A percentile compares a stretch with the other conserved stretches of the same genome.
Evolutionary conservation across 1,140 invertebrate species (phyloP).

Genomic region (Coenobita brevimanus): DNA sequence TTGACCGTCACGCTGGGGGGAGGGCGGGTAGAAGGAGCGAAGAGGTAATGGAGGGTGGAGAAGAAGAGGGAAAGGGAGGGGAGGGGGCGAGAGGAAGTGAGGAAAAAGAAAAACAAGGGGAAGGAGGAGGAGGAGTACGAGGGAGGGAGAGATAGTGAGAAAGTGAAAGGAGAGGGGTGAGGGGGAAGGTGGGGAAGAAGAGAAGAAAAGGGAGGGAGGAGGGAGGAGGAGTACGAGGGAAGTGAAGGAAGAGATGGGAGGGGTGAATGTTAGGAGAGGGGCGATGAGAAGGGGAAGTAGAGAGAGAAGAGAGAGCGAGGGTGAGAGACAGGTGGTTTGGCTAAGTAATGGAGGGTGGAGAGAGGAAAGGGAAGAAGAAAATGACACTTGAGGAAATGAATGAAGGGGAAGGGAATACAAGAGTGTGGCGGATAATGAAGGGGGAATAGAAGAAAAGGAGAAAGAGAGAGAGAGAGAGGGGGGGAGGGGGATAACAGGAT

Average conservation of each 20-base stretch:
- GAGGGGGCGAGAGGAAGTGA: neutral
- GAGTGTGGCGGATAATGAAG: neutral
- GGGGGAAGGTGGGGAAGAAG: neutral
- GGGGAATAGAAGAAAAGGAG: neutral
- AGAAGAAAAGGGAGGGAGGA: neutral
- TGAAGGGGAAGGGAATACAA: neutral
- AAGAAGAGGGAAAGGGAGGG: conserved; percentile 1
- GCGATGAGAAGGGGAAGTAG: neutral
- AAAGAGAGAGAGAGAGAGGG: conserved; percentile 2
- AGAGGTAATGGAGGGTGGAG: neutral
- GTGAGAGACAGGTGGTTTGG: neutral
- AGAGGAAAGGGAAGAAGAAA: neutral
- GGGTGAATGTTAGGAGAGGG: neutral
- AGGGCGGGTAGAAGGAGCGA: neutral
- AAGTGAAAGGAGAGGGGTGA: neutral
- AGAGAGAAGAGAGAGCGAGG: conserved; percentile 2
- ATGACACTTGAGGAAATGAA: neutral
- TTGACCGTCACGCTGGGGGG: neutral
- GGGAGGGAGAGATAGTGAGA: conserved; percentile 5
- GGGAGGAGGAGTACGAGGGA: neutral
- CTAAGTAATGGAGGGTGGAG: neutral
- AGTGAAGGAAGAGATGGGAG: neutral
- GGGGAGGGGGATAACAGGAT: neutral
- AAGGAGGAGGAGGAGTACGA: neutral
- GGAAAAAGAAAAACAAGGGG: neutral